Evolutionary conservation across 1,140 invertebrate genomes (phyloP).

Genomic region (Drosophila persimilis): DNA sequence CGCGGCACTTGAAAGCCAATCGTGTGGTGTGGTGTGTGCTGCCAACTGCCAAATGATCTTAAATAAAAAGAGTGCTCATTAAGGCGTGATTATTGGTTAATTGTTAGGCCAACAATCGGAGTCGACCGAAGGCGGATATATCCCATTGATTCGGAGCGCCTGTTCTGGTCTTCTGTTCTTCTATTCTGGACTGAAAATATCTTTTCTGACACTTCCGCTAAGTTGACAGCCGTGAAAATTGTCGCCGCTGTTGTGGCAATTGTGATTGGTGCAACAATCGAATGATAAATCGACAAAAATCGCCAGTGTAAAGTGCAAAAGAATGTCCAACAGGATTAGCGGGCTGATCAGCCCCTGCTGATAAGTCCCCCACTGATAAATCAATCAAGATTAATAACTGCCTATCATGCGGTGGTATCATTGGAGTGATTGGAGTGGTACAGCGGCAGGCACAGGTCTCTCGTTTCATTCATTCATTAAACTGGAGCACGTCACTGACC

Average conservation of each 20-base stretch:
- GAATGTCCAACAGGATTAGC: no score
- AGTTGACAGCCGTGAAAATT: constrained; percentile 82
- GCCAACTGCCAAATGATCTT: no score
- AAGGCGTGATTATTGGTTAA: constrained; percentile 78
- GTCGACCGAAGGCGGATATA: constrained; percentile 66
- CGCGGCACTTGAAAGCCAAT: constrained; percentile 71
- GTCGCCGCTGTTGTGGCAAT: constrained; percentile 65
- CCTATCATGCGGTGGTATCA: constrained; percentile 43
- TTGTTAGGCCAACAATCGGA: constrained; percentile 57
- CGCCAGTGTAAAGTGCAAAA: background rate
- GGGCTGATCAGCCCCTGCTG: background rate
- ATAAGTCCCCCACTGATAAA: constrained; percentile 56
- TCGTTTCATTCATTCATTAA: constrained; percentile 73
- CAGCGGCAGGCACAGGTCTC: background rate
- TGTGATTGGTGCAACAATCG: constrained; percentile 66
- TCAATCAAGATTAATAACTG: constrained; percentile 79
- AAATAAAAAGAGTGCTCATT: constrained; percentile 65
- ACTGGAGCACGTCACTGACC: constrained; percentile 63
- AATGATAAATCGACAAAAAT: constrained; percentile 66
- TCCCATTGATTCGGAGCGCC: constrained; percentile 30
- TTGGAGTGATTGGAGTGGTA: background rate
- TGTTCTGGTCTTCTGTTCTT: constrained; percentile 28
- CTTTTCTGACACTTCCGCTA: constrained; percentile 77
- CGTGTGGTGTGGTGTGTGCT: constrained; percentile 23
- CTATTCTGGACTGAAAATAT: constrained; percentile 46